A percentile compares a stretch with the other conserved stretches of the same genome.
Conservation (phyloP, 1,140 invertebrate species). For the Ridgeia piscesae region DNA sequence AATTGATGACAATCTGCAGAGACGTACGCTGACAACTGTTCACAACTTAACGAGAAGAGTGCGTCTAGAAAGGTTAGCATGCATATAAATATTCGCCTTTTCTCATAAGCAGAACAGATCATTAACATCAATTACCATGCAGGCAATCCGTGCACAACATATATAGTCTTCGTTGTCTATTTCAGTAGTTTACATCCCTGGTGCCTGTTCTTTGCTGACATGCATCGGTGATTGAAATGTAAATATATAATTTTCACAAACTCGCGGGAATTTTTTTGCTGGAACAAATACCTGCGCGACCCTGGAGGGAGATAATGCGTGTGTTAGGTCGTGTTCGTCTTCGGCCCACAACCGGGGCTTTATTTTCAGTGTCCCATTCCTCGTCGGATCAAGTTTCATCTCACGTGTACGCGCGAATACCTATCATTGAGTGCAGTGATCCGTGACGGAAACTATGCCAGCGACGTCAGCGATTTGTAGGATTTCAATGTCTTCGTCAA, state of each 20-base stretch:
- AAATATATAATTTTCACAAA: background rate
- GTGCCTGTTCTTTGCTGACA: background rate
- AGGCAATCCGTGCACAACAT: background rate
- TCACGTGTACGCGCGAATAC: background rate
- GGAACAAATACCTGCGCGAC: background rate
- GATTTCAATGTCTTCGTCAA: too few relatives aligned
- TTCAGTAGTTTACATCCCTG: background rate
- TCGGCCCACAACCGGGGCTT: background rate
- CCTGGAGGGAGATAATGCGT: background rate
- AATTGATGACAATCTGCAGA: too few relatives aligned
- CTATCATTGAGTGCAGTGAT: background rate
- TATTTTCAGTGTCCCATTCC: background rate
- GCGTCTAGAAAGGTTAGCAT: background rate
- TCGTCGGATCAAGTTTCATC: background rate
- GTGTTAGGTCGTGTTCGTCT: background rate
- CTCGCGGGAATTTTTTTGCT: background rate
- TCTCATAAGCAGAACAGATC: background rate
- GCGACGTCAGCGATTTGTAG: too few relatives aligned
- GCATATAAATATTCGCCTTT: background rate
- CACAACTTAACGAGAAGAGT: background rate
- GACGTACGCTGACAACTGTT: too few relatives aligned
- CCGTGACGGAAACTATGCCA: background rate
- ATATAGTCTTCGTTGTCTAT: background rate
- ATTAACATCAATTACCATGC: background rate
- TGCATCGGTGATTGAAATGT: background rate